Percentiles rank a stretch among this genome's conserved stretches.
Conservation (phyloP, 2,797 vertebrate genomes). For the Squalus acanthias region DNA sequence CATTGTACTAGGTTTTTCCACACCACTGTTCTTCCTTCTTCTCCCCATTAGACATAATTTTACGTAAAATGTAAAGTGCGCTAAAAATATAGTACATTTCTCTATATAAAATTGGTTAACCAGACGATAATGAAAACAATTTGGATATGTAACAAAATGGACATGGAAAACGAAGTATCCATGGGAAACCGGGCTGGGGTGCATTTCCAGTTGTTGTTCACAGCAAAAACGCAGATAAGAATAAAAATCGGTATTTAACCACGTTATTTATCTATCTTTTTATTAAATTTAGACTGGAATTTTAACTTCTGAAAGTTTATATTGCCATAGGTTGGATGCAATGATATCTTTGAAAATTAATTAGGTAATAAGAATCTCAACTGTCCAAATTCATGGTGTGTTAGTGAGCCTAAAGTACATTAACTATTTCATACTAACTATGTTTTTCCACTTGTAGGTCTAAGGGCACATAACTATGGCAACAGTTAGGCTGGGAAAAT, state of each 20-base stretch:
- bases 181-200: background rate
- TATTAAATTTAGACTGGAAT: background rate
- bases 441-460: constrained; percentile 47
- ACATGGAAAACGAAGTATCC: background rate
- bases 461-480: constrained; percentile 51
- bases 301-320: background rate
- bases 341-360: background rate
- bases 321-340: background rate
- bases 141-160: constrained; percentile 12
- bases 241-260: background rate
- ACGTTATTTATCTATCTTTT: background rate
- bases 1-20: background rate
- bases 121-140: background rate
- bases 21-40: background rate
- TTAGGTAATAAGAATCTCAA: constrained; percentile 1
- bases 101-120: background rate
- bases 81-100: constrained; percentile 39
- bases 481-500: constrained; percentile 59
- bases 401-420: constrained; percentile 5
- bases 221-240: background rate
- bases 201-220: background rate
- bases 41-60: constrained; percentile 25
- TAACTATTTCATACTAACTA: constrained; percentile 25
- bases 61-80: constrained; percentile 45
- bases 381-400: constrained; percentile 2